These are phyloP conservation scores for Nothocercus julius DNA, from an alignment of 2,113 vertebrate species.

Conservation along the genomic window DNA sequence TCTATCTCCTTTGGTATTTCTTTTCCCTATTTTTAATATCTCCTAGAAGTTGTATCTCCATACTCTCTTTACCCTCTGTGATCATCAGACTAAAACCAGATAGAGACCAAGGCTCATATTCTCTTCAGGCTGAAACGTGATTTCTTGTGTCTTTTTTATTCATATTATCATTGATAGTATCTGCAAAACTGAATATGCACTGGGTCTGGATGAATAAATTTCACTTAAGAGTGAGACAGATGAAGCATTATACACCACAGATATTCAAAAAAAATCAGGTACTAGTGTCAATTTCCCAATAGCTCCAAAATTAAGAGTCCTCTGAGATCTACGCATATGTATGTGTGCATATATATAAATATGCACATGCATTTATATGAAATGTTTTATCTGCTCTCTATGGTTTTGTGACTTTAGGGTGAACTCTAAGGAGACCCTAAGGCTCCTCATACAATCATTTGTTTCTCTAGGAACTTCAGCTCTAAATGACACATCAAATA, in stretches of 20 bases:
- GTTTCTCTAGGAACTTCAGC: conserved; percentile 38
- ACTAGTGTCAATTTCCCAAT: not conserved
- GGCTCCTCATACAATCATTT: conserved; percentile 25
- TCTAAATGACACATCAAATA: conserved; percentile 40
- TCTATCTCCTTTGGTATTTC: not conserved
- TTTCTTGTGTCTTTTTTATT: not conserved
- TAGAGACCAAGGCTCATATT: not conserved
- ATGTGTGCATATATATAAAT: not conserved
- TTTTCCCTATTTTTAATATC: not conserved
- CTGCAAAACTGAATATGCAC: not conserved
- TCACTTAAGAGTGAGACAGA: not conserved
- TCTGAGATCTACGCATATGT: not conserved
- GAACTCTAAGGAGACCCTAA: conserved; percentile 9
- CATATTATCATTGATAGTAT: not conserved
- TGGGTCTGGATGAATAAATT: not conserved
- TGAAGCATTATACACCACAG: not conserved
- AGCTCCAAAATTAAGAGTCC: not conserved
- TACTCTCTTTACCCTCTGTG: not conserved
- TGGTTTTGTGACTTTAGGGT: conserved; percentile 8
- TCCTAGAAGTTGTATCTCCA: not conserved
- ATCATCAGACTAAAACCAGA: not conserved
- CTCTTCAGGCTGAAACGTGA: conserved; percentile 27
- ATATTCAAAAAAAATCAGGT: not conserved
- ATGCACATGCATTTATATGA: not conserved
- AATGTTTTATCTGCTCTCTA: conserved; percentile 36